Base-by-base conservation (phyloP, 1,140 invertebrate species). In the Protaetia brevitarsis region DNA sequence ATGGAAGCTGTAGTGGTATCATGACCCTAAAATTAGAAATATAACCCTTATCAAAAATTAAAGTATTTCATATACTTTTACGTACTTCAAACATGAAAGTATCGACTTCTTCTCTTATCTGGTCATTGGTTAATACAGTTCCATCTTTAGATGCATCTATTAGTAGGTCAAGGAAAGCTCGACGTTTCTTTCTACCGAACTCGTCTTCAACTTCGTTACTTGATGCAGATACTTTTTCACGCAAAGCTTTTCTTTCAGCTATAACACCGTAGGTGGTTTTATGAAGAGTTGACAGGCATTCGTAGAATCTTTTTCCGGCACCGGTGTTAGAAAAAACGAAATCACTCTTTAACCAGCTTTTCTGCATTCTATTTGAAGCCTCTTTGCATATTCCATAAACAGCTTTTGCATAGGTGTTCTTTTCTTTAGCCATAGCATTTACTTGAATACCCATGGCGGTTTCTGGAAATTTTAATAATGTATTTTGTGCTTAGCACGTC, bases 381-480 rank as follows among this genome's bases (percentile, higher is more conserved):
- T 58, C 56, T 2, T 8, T 26, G 5, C 23, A 58, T 6, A 28
- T 23, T 4, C 82, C 82, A 71, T 87, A 86, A 36, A 93, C 84
- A 27, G 90, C 89, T 72, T 84, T 80, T 1, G 92, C 89, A 77
- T 94, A 94, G 58, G 87, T 84, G 23, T 88, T 89, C 66, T 89
- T 82, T 29, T 77, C 80, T 71, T 89, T 79, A 56, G 76, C 79
- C 78, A 92, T 90, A 1, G 88, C 88, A 77, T 86, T 84, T 8
- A 92, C 83, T 73, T 82, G 82, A 66, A 81, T 79, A 28, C 92
- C 92, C 92, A 94, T 94, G 6, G 91, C 91, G 65, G 90, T 61
- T 34, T 61, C 59, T 61, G 34, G n/a, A 10, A 28, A 58, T 56
- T 56, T 13, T n/a, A 3, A n/a, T n/a, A n/a, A n/a, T n/a, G n/a